These are phyloP conservation scores for Henricia sp. DNA, from an alignment of 53 echinoderm and acorn worm species.

Conservation along the genomic window DNA sequence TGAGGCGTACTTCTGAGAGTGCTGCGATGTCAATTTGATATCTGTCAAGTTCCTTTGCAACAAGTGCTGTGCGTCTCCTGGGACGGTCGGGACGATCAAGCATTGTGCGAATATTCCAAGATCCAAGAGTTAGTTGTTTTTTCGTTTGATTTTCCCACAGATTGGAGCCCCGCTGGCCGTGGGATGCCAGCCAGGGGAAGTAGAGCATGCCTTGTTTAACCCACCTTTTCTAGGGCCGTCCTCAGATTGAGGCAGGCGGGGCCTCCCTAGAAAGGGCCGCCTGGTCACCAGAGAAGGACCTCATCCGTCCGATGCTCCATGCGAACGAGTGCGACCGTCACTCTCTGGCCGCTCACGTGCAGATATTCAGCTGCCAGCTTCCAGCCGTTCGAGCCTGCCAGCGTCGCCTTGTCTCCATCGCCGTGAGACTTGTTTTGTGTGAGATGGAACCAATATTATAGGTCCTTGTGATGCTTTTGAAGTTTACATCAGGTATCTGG, in stretches of 20 bases:
- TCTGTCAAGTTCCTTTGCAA: background rate
- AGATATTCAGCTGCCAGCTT: too few relatives aligned
- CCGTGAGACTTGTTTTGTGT: too few relatives aligned
- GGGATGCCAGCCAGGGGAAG: slow-evolving; percentile 23
- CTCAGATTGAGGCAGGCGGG: slow-evolving; percentile 42
- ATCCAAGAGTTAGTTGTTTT: background rate
- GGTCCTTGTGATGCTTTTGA: too few relatives aligned
- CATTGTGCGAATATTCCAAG: background rate
- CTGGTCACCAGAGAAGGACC: too few relatives aligned
- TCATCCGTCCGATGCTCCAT: too few relatives aligned
- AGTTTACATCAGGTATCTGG: too few relatives aligned
- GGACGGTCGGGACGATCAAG: background rate
- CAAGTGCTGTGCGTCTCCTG: background rate
- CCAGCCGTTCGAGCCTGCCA: too few relatives aligned
- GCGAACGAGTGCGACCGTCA: too few relatives aligned
- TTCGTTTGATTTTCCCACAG: background rate
- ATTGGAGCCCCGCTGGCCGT: background rate
- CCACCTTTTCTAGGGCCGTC: slow-evolving; percentile 38
- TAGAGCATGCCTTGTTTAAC: slow-evolving; percentile 22
- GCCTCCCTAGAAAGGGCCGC: slow-evolving; percentile 32
- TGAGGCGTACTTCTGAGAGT: slow-evolving; percentile 6
- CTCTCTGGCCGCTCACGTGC: too few relatives aligned
- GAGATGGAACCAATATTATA: too few relatives aligned
- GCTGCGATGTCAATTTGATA: background rate
- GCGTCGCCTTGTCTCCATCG: too few relatives aligned